Evolutionary conservation across 2,113 vertebrate species (phyloP).

Genomic region (Barbus barbus): DNA sequence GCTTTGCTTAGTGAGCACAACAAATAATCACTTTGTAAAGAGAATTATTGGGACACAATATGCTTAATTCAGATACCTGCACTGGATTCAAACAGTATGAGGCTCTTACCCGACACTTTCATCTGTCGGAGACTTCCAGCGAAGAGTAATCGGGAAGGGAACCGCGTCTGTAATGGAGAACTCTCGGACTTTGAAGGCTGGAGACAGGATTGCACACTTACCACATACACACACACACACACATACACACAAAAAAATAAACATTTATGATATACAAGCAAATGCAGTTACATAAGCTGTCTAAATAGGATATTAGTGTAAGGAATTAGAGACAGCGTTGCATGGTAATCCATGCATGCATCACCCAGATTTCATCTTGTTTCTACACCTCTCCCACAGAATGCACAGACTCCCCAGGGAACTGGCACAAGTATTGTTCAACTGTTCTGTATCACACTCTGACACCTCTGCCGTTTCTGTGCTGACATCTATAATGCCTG

Average conservation of each 20-base stretch:
- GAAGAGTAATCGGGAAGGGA: conserved; percentile 91
- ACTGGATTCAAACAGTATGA: background rate
- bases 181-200: conserved; percentile 95
- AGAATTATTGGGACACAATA: background rate
- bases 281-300: conserved; percentile 38
- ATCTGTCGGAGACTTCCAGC: conserved; percentile 90
- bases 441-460: conserved; percentile 12
- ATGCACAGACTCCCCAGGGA: background rate
- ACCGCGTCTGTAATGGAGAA: conserved; percentile 94
- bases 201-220: conserved; percentile 95
- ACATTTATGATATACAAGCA: conserved; percentile 32
- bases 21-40: background rate
- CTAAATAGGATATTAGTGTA: conserved; percentile 12
- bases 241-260: conserved; percentile 37
- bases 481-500: background rate
- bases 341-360: conserved; percentile 31
- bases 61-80: background rate
- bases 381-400: conserved; percentile 21
- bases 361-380: conserved; percentile 22
- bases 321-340: conserved; percentile 3
- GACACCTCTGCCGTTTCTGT: conserved; percentile 1
- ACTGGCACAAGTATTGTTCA: conserved; percentile 5
- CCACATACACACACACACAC: conserved; percentile 54
- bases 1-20: background rate
- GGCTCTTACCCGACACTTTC: conserved; percentile 85